Evolutionary conservation across 2,888 invertebrate species (phyloP), one percentile per base, ranked within the genome.

Genomic region (Cantharis rustica): DNA sequence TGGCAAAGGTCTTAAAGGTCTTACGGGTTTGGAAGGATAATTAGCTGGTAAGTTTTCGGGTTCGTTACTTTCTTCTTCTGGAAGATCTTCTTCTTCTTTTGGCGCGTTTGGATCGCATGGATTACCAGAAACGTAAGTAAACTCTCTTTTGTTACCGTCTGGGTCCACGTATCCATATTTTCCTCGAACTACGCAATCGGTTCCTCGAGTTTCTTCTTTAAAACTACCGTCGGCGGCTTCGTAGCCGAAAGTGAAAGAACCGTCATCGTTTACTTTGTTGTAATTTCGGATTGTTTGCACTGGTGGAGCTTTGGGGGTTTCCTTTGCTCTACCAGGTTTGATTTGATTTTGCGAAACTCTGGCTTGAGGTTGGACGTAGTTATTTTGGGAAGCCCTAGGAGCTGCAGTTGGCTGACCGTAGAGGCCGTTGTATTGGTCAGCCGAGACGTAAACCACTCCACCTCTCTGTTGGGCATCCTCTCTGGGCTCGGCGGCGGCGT

Each of bases 121-220:
- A 86, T 95, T 95, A 16, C 95, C 95, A 20, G 95, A 95, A 0
- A 95, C 95, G 88, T 96, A 96, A 5, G 94, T 95, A 88, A 96
- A 95, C 87, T 96, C 95, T 81, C 95, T 89, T 84, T 95, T 95
- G 89, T 95, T 95, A 81, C 96, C 96, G 82, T 95, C 95, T 0
- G 95, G 95, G 88, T 96, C 96, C 11, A 96, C 90, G 89, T 96
- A 96, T 17, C 96, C 96, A 87, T 96, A 96, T 87, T 95, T 95
- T 72, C 96, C 96, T 77, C 95, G 91, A 5, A 95, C 95, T 0
- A 96, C 95, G 86, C 95, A 96, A 88, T 96, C 95, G 0, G 94
- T 94, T 69, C 95, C 95, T 76, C 95, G 89, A 3, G 95, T 95
- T 87, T 96, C 95, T 85, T 96, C 95, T 85, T 95, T 95, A 90